These are phyloP conservation scores for Tachuris rubrigastra DNA, from an alignment of 2,113 vertebrate species.

Conservation along the genomic window DNA sequence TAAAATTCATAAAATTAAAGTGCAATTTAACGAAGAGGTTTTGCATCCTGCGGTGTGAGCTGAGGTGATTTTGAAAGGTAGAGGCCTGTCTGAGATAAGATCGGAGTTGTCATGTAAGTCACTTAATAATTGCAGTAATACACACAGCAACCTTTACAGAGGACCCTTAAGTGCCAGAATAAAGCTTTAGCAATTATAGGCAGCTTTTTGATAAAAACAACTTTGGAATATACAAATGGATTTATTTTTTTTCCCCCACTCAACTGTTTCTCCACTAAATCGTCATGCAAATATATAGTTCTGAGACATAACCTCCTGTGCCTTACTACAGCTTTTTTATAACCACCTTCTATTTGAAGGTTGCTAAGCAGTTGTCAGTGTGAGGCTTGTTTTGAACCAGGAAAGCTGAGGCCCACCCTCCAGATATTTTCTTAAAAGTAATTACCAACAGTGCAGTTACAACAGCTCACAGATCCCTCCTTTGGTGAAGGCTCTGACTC, in stretches of 20 bases:
- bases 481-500: neutral
- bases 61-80: neutral
- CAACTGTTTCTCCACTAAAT: neutral
- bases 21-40: neutral
- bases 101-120: neutral
- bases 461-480: neutral
- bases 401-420: neutral
- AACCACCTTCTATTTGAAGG: neutral
- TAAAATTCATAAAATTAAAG: neutral
- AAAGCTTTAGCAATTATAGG: neutral
- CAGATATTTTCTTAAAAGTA: neutral
- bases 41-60: neutral
- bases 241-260: too few relatives aligned
- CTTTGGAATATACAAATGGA: neutral
- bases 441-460: neutral
- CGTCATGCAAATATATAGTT: neutral
- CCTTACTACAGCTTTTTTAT: neutral
- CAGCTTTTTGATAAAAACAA: neutral
- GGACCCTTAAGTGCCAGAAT: neutral
- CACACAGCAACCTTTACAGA: neutral
- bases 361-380: conserved; percentile 21
- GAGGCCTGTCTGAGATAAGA: neutral
- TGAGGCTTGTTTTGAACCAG: neutral
- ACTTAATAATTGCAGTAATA: neutral
- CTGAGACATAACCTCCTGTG: neutral